Conservation (phyloP, 2,797 vertebrate species). For the Spondyliosoma cantharus region DNA sequence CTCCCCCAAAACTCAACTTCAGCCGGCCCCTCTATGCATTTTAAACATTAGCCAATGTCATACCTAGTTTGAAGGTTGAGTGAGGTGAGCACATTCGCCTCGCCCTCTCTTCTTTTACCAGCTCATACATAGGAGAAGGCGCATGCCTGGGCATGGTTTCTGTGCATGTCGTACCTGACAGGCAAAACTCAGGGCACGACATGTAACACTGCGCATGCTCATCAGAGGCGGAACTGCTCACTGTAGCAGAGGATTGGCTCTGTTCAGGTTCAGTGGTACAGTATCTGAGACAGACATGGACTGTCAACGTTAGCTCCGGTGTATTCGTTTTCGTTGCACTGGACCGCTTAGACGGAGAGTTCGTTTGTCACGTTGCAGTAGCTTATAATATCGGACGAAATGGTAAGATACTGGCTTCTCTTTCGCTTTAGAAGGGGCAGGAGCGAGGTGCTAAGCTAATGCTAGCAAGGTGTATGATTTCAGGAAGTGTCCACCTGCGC, state of each 20-base stretch:
- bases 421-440: background rate
- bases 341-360: constrained; percentile 6
- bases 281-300: constrained; percentile 59
- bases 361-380: constrained; percentile 2
- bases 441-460: constrained; percentile 52
- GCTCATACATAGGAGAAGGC: no score
- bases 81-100: no score
- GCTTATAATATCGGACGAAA: constrained; percentile 3
- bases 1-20: no score
- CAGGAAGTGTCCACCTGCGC: constrained; percentile 77
- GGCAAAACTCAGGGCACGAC: background rate
- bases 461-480: constrained; percentile 71
- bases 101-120: no score
- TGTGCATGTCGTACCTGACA: background rate
- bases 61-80: no score
- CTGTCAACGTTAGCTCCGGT: constrained; percentile 40
- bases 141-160: no score
- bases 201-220: constrained; percentile 67
- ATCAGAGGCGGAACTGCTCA: constrained; percentile 52
- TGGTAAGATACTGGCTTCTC: constrained; percentile 61
- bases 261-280: constrained; percentile 5
- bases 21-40: no score
- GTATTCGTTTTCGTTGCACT: constrained; percentile 7
- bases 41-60: no score
- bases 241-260: constrained; percentile 36